Percentiles rank a stretch among this genome's conserved stretches.
These are phyloP conservation scores for Sitobion miscanthi DNA, from an alignment of 1,140 invertebrate genomes.

Conservation along the genomic window DNA sequence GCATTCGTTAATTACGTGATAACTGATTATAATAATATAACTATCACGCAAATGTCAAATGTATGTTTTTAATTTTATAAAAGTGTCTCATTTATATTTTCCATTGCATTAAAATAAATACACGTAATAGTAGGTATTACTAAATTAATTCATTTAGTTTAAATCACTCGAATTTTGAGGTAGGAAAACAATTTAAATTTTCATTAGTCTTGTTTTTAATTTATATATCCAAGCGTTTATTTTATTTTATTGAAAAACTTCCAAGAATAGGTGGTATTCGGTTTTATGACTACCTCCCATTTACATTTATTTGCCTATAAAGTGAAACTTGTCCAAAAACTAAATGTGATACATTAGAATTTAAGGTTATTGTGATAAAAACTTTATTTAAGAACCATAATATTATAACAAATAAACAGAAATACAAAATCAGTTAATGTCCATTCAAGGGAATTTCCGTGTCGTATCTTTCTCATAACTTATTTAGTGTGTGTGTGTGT, in stretches of 20 bases:
- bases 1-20: background rate
- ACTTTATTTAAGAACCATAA: background rate
- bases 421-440: background rate
- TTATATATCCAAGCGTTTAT: background rate
- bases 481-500: too few species aligned
- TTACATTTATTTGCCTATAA: conserved; percentile 36
- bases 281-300: background rate
- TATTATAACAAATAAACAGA: conserved; percentile 1
- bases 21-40: too few species aligned
- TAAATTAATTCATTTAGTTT: background rate
- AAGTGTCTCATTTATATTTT: background rate
- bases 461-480: background rate
- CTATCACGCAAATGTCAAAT: background rate
- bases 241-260: conserved; percentile 25
- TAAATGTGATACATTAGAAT: background rate
- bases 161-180: background rate
- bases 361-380: conserved; percentile 20
- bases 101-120: background rate
- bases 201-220: background rate
- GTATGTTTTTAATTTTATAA: background rate
- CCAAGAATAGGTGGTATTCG: background rate
- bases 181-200: background rate
- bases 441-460: background rate
- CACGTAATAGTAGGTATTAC: too few species aligned
- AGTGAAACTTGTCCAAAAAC: conserved; percentile 29